Base-by-base conservation (phyloP, 2,888 invertebrate species). In the Lepetodrilus schrolli region DNA sequence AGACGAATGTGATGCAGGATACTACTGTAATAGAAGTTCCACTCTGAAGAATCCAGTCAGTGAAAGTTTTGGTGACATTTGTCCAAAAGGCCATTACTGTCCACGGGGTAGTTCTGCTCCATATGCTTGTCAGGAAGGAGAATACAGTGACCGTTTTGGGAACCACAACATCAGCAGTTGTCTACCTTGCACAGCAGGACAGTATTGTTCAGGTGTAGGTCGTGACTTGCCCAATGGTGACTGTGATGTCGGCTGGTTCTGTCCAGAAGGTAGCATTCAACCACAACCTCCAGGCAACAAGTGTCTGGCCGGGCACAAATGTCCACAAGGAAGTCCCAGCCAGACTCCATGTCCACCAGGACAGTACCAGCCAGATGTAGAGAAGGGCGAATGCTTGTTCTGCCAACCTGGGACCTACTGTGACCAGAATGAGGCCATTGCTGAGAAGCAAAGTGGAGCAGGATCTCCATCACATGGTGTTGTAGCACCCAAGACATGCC, bases 41-140 rank as follows among this genome's bases (percentile, higher is more conserved):
- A 86, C 86, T 21, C 77, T 89, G 50, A 81, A 81, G 20, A 87
- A 87, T 70, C 89, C 89, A 4, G 85, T 87, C 17, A 86, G 86
- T 80, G 88, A 88, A 49, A 84, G 86, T 4, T 88, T 84, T 72
- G 89, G 89, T 26, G 88, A 89, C 73, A 82, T 88, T 43, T 90
- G 90, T 78, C 89, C 89, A 0, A 84, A 86, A 72, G 90, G 90
- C 20, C 85, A 87, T 73, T 90, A 87, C 75, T 90, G 90, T 76
- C 88, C 87, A 10, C 66, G 73, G 13, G 87, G 82, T 3, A 88
- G 87, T 65, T 71, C 83, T 4, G 76, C 80, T 20, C 82, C 89
- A 3, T 79, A 78, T 30, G 75, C 88, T n/a, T 90, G 90, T 66
- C 78, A 79, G 26, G 86, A 85, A 30, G 89, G 90, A 23, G 82